phyloP scores from a whole-genome alignment of 1,140 invertebrate species.

The Dendroctonus valens region DNA sequence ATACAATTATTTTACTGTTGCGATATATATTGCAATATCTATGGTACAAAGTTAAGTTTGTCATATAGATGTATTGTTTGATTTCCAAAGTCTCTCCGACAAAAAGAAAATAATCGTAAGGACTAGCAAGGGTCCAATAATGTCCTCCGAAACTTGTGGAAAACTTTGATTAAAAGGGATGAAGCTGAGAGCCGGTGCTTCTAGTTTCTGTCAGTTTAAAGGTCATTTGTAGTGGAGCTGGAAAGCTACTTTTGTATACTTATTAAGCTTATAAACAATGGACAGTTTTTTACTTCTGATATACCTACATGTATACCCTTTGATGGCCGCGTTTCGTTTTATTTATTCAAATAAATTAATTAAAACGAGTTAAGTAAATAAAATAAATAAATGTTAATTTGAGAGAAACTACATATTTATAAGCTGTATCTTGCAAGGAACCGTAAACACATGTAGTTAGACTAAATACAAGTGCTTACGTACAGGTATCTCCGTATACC shows the following conservation, averaged over 20 bases:
- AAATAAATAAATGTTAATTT: too few relatives aligned
- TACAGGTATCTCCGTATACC: too few relatives aligned
- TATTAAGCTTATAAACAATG: too few relatives aligned
- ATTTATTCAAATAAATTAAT: too few relatives aligned
- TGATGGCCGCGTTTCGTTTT: too few relatives aligned
- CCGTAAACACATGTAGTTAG: too few relatives aligned
- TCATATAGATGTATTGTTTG: constrained; percentile 16
- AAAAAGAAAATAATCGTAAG: constrained; percentile 32
- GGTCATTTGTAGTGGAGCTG: constrained; percentile 20
- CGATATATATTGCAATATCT: background rate
- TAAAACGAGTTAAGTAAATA: too few relatives aligned
- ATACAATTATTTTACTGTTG: background rate
- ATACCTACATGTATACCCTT: too few relatives aligned
- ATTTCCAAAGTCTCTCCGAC: constrained; percentile 8
- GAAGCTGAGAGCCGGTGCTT: constrained; percentile 26
- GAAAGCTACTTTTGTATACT: background rate
- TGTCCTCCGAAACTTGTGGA: constrained; percentile 29
- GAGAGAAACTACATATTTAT: too few relatives aligned
- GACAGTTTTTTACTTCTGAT: too few relatives aligned
- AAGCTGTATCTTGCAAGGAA: too few relatives aligned
- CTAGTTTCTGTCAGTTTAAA: constrained; percentile 25
- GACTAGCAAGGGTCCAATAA: constrained; percentile 28
- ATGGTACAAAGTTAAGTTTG: background rate
- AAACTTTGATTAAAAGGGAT: constrained; percentile 34
- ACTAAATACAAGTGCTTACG: too few relatives aligned